A percentile compares a stretch with the other conserved stretches of the same genome.
Conservation (phyloP, 2,797 vertebrate species). For the Acropternis orthonyx region DNA sequence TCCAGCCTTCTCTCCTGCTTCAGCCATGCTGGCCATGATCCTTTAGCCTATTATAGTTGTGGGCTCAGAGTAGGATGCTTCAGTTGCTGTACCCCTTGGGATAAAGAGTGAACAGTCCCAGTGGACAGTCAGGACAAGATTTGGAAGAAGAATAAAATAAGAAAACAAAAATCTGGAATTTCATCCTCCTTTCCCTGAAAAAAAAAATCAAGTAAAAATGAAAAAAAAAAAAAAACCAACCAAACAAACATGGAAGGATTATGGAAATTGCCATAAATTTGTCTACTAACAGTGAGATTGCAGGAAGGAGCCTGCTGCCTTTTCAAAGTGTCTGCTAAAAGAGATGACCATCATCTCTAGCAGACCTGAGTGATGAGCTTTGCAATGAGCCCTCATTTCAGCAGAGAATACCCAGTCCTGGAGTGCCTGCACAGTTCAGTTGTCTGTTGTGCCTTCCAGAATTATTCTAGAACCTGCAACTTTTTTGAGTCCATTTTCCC, state of each 20-base stretch:
- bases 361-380: not conserved
- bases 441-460: not conserved
- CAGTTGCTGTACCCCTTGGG: not conserved
- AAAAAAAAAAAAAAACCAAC: not conserved
- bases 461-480: not conserved
- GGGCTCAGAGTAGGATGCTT: not conserved
- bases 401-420: not conserved
- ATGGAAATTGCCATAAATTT: not conserved
- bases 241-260: not conserved
- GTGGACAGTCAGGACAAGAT: not conserved
- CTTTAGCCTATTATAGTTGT: not conserved
- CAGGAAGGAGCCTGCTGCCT: not conserved
- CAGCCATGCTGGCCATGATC: not conserved
- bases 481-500: not conserved
- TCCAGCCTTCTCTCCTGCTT: not conserved
- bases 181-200: not conserved
- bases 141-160: not conserved
- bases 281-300: not conserved
- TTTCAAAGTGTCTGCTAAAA: not conserved
- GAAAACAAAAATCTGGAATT: not conserved
- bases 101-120: not conserved
- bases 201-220: not conserved
- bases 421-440: not conserved
- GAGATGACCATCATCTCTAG: not conserved
- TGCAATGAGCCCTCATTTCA: not conserved